phyloP scores from a whole-genome alignment of 2,888 invertebrate genomes.

The Patella caerulea region DNA sequence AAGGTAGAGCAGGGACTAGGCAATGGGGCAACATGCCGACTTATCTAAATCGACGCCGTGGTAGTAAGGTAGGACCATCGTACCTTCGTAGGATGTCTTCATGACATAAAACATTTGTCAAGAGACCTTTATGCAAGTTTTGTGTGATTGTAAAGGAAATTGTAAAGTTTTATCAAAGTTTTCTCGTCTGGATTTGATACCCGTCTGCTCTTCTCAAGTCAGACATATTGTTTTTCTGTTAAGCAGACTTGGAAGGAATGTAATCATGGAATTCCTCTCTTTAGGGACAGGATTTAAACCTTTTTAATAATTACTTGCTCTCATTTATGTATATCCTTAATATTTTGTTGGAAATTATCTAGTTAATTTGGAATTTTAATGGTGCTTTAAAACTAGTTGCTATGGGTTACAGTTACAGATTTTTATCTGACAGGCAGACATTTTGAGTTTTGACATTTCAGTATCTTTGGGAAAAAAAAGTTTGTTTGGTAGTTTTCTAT shows the following conservation, averaged over 20 bases:
- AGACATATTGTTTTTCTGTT: conserved; percentile 7
- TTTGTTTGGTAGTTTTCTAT: too few relatives aligned
- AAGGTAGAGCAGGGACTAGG: conserved; percentile 9
- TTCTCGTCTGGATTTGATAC: not conserved
- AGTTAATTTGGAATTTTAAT: too few relatives aligned
- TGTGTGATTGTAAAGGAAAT: not conserved
- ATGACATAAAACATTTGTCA: not conserved
- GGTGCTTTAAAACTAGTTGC: too few relatives aligned
- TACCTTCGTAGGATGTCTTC: not conserved
- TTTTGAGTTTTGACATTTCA: too few relatives aligned
- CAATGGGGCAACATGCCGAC: conserved; percentile 7
- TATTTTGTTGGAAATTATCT: too few relatives aligned
- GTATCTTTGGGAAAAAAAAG: too few relatives aligned
- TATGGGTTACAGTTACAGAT: too few relatives aligned
- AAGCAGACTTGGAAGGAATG: not conserved
- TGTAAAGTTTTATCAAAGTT: not conserved
- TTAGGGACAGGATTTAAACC: too few relatives aligned
- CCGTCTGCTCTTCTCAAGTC: not conserved
- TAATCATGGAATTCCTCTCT: not conserved
- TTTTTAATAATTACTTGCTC: too few relatives aligned
- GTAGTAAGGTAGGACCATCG: not conserved
- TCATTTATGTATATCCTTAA: too few relatives aligned
- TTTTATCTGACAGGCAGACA: too few relatives aligned
- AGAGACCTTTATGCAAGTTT: not conserved
- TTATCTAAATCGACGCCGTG: not conserved